phyloP scores from a whole-genome alignment of 2,888 invertebrate species.

The Gryllus longicercus region DNA sequence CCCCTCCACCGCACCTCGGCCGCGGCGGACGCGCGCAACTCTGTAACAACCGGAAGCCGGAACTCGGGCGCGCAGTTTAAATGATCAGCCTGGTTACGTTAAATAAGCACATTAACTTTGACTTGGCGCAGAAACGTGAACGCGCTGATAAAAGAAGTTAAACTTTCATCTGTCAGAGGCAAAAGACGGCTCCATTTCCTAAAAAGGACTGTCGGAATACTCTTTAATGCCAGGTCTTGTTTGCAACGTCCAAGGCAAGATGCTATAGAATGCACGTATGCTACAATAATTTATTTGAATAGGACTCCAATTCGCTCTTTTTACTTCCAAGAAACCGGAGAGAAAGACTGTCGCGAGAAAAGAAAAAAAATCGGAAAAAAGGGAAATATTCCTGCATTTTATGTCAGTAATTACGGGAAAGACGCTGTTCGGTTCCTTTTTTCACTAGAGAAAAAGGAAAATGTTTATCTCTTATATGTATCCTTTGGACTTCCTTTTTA shows the following conservation, averaged over 20 bases:
- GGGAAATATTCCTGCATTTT: constrained; percentile 27
- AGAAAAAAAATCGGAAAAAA: not conserved
- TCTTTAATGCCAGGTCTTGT: not conserved
- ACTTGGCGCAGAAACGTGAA: not conserved
- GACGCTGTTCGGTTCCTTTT: not conserved
- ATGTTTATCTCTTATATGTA: constrained; percentile 24
- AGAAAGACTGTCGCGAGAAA: not conserved
- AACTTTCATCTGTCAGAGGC: constrained; percentile 6
- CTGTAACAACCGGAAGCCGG: not conserved
- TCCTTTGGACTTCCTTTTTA: constrained; percentile 18
- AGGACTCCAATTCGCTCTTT: constrained; percentile 20
- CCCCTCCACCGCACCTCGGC: not conserved
- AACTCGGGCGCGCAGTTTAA: not conserved
- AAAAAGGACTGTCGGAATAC: not conserved
- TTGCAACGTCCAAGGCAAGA: not conserved
- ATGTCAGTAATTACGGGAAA: constrained; percentile 30
- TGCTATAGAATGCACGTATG: constrained; percentile 1
- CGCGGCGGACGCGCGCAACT: not conserved
- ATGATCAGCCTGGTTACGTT: constrained; percentile 9
- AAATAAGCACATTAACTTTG: constrained; percentile 17
- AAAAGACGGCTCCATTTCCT: constrained; percentile 4
- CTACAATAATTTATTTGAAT: constrained; percentile 17
- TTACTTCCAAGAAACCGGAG: constrained; percentile 5
- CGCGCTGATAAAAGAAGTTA: not conserved
- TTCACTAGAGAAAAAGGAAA: not conserved